Base-by-base conservation (phyloP, 1,140 invertebrate species). In the Ephestia elutella region DNA sequence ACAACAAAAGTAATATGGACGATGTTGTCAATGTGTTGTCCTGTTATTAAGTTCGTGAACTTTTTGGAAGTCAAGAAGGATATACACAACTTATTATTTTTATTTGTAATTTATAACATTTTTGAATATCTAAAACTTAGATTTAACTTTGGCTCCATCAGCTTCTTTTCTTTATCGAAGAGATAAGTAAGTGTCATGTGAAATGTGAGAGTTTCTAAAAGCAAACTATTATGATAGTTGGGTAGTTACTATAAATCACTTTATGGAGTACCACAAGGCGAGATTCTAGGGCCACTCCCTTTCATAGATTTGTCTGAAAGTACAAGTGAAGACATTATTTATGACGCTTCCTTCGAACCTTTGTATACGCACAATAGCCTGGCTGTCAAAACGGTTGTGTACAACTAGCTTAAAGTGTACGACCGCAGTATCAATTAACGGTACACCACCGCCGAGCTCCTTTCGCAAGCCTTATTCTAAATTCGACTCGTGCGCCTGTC, bases 381-480 rank as follows among this genome's bases (percentile, higher is more conserved):
- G 30, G 11, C 30, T 10, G 30, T 32, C 56, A 60, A 65, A 53
- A 67, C 61, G 66, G 60, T 35, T 60, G 71, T 71, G 69, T 70
- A 66, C 38, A 54, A 54, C 51, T 50, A 35, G 65, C 73, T 67
- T 75, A 70, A 72, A 66, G 66, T 63, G 56, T 63, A 73, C 65
- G 69, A 65, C 60, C 65, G 63, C 70, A 64, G 77, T 77, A 78
- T 65, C 72, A 71, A 75, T 78, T 85, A 85, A 85, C 82, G 82
- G 82, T 81, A 80, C 68, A 38, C 28, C 53, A 54, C 21, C 7
- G 7, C 21, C 58, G 17, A 62, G 66, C 62, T 65, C 64, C 70
- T 76, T 78, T 82, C 71, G 74, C 70, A 68, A 64, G 63, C 56
- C 69, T 70, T 69, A 76, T 78, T 75, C 75, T 65, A 72, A 76